phyloP scores from a whole-genome alignment of 2,113 vertebrate genomes.

The Myotis lucifugus region DNA sequence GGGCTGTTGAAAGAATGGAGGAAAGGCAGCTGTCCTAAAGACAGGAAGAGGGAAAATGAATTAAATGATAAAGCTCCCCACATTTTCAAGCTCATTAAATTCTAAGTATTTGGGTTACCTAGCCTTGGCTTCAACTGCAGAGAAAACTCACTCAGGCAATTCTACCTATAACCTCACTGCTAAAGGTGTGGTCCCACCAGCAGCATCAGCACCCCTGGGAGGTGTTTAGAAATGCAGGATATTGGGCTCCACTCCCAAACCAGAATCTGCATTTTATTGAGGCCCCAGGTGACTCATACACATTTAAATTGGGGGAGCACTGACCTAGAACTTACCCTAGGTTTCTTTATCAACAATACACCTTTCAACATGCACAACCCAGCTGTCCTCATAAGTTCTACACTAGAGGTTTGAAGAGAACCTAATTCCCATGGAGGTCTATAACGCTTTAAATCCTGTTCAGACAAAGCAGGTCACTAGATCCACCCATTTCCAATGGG shows the following conservation, averaged over 20 bases:
- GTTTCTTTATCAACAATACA: rapidly evolving
- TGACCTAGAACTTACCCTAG: background rate
- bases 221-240: background rate
- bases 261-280: background rate
- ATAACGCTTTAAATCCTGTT: background rate
- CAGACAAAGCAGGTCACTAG: background rate
- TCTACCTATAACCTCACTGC: background rate
- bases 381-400: background rate
- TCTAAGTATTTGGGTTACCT: background rate
- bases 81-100: background rate
- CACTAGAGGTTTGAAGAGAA: background rate
- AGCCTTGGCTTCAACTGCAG: background rate
- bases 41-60: background rate
- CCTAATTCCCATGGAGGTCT: background rate
- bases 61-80: background rate
- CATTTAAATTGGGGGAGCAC: background rate
- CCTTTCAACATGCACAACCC: background rate
- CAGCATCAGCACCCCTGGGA: background rate
- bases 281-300: background rate
- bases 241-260: background rate
- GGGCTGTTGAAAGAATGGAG: background rate
- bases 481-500: background rate
- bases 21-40: background rate
- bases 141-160: background rate
- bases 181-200: no score